Evolutionary conservation across 2,113 vertebrate species (phyloP), one percentile per base, ranked within the genome.

Genomic region (Scatophagus argus): DNA sequence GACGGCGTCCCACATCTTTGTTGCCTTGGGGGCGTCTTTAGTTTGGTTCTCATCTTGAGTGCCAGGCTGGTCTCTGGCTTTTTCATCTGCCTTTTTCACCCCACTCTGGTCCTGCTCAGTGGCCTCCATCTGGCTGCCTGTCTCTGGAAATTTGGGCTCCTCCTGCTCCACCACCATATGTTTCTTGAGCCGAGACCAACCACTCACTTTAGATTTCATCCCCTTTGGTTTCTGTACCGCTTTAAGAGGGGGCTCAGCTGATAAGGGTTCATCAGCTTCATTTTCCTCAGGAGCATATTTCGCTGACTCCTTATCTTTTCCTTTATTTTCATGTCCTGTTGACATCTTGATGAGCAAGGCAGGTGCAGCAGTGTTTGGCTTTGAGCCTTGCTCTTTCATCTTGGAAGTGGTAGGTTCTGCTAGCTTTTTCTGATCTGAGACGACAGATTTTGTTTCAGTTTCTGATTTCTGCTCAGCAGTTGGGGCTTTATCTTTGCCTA

Each of bases 1-100:
- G 63, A 98, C 93, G 0, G 97, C 96, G 0, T 99, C 96, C 98
- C 98, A 99, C 96, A 98, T 96, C 82, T 94, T 95, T 0, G 85
- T 91, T 39, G 95, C 96, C 60, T 94, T 94, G 0, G 95, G 95
- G 83, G 89, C 2, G 6, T 87, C 91, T 90, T 91, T 75, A 74
- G 77, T 38, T 16, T 80, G 46, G 3, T 78, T 81, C 16, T 46
- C 75, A 12, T 89, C 89, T 82, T 89, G 82, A 41, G 49, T 25
- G 2, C 0, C 79, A 0, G 54, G 8, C 32, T 61, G 4, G 3
- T 79, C 71, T 0, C 0, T 17, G 4, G 65, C 43, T n/a, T 84
- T 86, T 56, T 79, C 80, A 0, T 73, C 76, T 12, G 38, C 19
- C 3, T 29, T 58, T 69, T 78, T 79, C 27, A 4, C 65, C 39